Conservation (phyloP, 2,113 vertebrate species). For the Heptranchias perlo region DNA sequence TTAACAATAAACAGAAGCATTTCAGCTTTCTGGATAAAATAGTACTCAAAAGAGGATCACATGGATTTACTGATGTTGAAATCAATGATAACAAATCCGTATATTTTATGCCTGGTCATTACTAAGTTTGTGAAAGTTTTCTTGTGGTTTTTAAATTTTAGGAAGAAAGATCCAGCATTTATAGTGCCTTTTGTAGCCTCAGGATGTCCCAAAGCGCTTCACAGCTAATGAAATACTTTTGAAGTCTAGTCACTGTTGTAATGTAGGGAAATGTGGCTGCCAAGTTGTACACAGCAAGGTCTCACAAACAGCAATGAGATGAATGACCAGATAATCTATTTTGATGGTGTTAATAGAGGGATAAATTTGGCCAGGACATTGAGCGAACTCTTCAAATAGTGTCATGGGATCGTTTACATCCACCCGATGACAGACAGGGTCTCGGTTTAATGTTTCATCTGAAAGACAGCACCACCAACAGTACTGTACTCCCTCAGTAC, state of each 20-base stretch:
- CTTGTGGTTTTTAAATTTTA: too few relatives aligned
- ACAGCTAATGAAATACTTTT: neutral
- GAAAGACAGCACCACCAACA: neutral
- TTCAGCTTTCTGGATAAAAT: neutral
- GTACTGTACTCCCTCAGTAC: too few relatives aligned
- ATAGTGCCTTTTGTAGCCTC: neutral
- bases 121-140: too few relatives aligned
- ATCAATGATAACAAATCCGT: neutral
- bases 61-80: neutral
- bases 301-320: neutral
- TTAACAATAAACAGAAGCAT: neutral
- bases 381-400: neutral
- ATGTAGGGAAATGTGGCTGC: neutral
- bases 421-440: neutral
- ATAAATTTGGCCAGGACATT: neutral
- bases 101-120: too few relatives aligned
- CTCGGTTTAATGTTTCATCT: neutral
- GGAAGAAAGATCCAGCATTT: too few relatives aligned
- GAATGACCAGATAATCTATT: neutral
- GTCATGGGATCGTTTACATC: neutral
- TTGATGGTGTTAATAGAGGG: neutral
- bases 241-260: neutral
- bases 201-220: neutral
- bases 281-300: neutral
- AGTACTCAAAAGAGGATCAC: neutral